phyloP scores from a whole-genome alignment of 1,140 invertebrate genomes.

The Nasonia longicornis region DNA sequence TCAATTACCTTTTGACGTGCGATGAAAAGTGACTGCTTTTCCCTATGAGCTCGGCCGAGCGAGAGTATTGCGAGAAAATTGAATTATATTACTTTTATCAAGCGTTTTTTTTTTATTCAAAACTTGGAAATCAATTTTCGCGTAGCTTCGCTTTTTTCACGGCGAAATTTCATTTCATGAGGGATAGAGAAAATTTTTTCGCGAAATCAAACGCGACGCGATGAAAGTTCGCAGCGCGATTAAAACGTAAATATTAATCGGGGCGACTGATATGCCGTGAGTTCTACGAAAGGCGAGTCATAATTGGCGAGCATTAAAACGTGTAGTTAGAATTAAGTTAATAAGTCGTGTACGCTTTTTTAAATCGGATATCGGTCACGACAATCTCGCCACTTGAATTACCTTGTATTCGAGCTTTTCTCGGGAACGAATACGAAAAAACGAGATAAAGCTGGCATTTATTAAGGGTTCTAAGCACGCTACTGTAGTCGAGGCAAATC shows the following conservation, averaged over 20 bases:
- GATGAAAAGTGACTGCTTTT: too few relatives aligned
- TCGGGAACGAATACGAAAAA: neutral
- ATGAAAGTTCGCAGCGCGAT: too few relatives aligned
- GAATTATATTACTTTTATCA: neutral
- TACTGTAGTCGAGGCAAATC: too few relatives aligned
- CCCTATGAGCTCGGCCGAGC: too few relatives aligned
- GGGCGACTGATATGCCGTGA: neutral
- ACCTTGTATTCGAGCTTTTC: neutral
- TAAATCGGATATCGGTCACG: constrained; percentile 37
- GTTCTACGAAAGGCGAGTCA: constrained; percentile 15
- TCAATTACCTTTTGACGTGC: neutral
- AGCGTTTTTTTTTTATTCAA: neutral
- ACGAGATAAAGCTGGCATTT: neutral
- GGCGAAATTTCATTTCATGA: too few relatives aligned
- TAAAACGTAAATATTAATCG: too few relatives aligned
- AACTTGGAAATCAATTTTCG: neutral
- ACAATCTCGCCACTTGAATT: constrained; percentile 12
- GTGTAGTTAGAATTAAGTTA: constrained; percentile 34
- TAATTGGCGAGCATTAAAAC: constrained; percentile 27
- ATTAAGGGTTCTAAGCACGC: too few relatives aligned
- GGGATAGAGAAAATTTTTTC: too few relatives aligned
- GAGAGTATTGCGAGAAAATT: neutral
- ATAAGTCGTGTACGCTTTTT: constrained; percentile 32
- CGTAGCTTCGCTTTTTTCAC: too few relatives aligned
- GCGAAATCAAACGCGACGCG: too few relatives aligned